These are phyloP conservation scores for Macheiramphus alcinus DNA, from an alignment of 2,113 vertebrate species.

Conservation along the genomic window DNA sequence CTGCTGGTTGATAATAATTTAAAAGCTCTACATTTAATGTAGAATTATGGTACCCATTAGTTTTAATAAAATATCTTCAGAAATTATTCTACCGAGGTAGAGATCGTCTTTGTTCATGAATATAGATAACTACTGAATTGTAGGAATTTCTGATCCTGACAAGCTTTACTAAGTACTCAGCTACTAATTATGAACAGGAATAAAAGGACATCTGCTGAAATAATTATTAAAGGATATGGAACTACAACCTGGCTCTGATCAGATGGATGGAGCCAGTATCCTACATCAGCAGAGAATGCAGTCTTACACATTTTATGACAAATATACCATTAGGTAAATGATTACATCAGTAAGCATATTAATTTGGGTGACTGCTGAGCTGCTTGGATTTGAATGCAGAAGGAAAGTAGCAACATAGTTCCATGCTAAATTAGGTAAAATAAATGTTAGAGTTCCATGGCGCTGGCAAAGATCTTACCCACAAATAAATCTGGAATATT, in stretches of 20 bases:
- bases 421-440: background rate
- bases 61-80: background rate
- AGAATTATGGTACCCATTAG: background rate
- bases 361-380: background rate
- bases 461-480: background rate
- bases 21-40: background rate
- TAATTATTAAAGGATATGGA: constrained; percentile 4
- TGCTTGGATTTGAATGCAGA: background rate
- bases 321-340: background rate
- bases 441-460: background rate
- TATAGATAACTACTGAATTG: background rate
- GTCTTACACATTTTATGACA: background rate
- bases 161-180: background rate
- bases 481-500: background rate
- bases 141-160: constrained; percentile 4
- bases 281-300: background rate
- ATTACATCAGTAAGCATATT: background rate
- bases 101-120: background rate
- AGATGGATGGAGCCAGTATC: background rate
- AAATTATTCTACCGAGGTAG: background rate
- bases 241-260: background rate
- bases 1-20: background rate
- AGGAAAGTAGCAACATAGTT: background rate
- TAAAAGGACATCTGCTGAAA: constrained; percentile 40
- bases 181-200: constrained; percentile 29